Conservation (phyloP, 1,140 invertebrate genomes). For the Zaprionus davidi region DNA sequence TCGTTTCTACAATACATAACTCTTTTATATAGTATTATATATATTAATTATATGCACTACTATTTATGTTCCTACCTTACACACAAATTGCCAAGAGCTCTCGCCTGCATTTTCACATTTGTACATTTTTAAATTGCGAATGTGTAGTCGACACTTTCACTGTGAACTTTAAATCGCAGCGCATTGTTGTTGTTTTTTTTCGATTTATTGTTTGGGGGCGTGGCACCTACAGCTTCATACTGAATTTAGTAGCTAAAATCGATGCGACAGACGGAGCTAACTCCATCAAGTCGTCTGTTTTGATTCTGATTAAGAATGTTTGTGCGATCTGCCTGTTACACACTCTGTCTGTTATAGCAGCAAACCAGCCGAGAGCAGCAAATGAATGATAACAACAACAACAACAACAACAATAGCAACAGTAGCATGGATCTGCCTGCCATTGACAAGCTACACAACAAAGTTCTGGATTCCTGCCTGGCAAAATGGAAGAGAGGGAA, state of each 20-base stretch:
- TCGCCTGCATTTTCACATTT: too few relatives aligned
- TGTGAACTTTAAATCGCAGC: too few relatives aligned
- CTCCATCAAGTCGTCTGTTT: not conserved
- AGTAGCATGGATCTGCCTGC: slow-evolving; percentile 42
- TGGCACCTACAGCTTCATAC: not conserved
- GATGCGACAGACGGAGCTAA: not conserved
- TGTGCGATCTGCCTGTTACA: not conserved
- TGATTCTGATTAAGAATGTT: not conserved
- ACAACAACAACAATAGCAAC: slow-evolving; percentile 18
- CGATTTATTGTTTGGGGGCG: not conserved
- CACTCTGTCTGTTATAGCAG: not conserved
- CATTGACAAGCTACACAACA: slow-evolving; percentile 65
- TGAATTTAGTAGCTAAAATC: not conserved
- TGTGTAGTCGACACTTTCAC: too few relatives aligned
- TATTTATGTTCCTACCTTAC: too few relatives aligned
- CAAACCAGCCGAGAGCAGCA: slow-evolving; percentile 34
- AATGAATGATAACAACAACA: slow-evolving; percentile 68
- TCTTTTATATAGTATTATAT: too few relatives aligned
- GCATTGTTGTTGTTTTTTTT: too few relatives aligned
- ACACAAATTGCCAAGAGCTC: too few relatives aligned
- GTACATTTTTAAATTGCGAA: too few relatives aligned
- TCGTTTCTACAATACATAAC: too few relatives aligned
- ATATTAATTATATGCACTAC: too few relatives aligned
- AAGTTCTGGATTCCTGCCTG: slow-evolving; percentile 41
- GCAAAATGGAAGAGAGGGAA: slow-evolving; percentile 15